A percentile compares a stretch with the other conserved stretches of the same genome.
Evolutionary conservation across 2,888 invertebrate species (phyloP).

Genomic region (Tridacna crocea): DNA sequence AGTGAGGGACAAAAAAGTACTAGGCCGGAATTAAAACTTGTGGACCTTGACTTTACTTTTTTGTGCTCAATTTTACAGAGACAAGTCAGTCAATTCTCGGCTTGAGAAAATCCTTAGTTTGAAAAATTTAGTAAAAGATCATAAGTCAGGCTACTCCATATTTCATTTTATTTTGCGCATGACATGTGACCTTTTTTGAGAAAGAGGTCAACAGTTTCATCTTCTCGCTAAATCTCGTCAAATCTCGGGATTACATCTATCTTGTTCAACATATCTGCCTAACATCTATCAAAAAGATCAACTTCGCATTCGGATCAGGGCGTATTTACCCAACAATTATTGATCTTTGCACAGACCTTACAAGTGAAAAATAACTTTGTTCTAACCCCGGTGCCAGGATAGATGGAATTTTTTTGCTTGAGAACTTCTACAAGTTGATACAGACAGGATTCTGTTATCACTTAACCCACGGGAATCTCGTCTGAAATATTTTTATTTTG

Average conservation of each 20-base stretch:
- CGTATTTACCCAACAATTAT: conserved; percentile 26
- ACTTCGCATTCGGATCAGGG: conserved; percentile 11
- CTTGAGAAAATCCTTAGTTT: too few relatives aligned
- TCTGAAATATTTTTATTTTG: not conserved
- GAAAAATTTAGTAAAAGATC: not conserved
- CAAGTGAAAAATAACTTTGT: conserved; percentile 18
- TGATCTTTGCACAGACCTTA: conserved; percentile 4
- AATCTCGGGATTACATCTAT: conserved; percentile 28
- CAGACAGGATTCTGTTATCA: not conserved
- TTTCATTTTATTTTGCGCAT: conserved; percentile 4
- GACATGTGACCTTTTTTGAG: conserved; percentile 21
- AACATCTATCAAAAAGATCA: conserved; percentile 11
- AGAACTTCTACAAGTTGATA: conserved; percentile 2
- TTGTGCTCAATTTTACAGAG: too few relatives aligned
- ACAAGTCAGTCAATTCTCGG: too few relatives aligned
- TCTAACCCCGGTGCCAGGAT: conserved; percentile 15
- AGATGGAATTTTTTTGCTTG: conserved; percentile 18
- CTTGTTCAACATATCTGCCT: not conserved
- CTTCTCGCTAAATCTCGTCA: conserved; percentile 20
- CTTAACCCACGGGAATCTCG: not conserved
- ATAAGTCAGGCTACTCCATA: conserved; percentile 8
- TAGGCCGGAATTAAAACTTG: too few relatives aligned
- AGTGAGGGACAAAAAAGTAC: too few relatives aligned
- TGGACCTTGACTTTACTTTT: too few relatives aligned
- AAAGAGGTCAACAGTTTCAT: conserved; percentile 27